A percentile compares a stretch with the other conserved stretches of the same genome.
Evolutionary conservation across 2,113 vertebrate genomes (phyloP).

Genomic region (Seriola dumerili): DNA sequence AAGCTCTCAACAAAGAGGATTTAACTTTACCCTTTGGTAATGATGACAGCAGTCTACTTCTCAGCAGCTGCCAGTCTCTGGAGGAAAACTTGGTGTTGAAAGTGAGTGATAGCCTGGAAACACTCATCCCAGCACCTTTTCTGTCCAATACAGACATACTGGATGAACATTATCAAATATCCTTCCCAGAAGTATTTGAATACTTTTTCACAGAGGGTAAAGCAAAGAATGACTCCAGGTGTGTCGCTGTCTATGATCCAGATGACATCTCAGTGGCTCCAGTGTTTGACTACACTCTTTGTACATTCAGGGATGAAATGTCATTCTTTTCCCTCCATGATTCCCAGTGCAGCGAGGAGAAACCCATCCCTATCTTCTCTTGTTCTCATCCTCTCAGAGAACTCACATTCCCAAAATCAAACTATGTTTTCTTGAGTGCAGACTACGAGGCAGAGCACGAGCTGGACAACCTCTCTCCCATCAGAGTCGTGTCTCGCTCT

Average conservation of each 20-base stretch:
- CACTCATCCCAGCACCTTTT: constrained; percentile 32
- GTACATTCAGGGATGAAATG: constrained; percentile 64
- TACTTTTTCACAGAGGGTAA: constrained; percentile 52
- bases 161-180: constrained; percentile 44
- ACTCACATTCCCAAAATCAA: constrained; percentile 85
- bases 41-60: constrained; percentile 25
- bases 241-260: constrained; percentile 28
- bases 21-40: not conserved
- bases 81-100: constrained; percentile 18
- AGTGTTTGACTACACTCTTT: constrained; percentile 86
- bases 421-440: constrained; percentile 82
- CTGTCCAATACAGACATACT: constrained; percentile 51
- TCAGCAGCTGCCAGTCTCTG: constrained; percentile 20
- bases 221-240: constrained; percentile 9
- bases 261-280: constrained; percentile 81
- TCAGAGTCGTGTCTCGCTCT: constrained; percentile 51
- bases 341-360: constrained; percentile 9
- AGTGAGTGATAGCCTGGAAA: constrained; percentile 22
- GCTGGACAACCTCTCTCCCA: constrained; percentile 42
- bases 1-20: constrained; percentile 47
- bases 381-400: constrained; percentile 72
- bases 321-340: constrained; percentile 49
- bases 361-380: constrained; percentile 81
- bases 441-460: constrained; percentile 44
- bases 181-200: constrained; percentile 68